A percentile compares a stretch with the other conserved stretches of the same genome.
Evolutionary conservation across 2,797 vertebrate genomes (phyloP).

Genomic region (Amphiprion clarkii): DNA sequence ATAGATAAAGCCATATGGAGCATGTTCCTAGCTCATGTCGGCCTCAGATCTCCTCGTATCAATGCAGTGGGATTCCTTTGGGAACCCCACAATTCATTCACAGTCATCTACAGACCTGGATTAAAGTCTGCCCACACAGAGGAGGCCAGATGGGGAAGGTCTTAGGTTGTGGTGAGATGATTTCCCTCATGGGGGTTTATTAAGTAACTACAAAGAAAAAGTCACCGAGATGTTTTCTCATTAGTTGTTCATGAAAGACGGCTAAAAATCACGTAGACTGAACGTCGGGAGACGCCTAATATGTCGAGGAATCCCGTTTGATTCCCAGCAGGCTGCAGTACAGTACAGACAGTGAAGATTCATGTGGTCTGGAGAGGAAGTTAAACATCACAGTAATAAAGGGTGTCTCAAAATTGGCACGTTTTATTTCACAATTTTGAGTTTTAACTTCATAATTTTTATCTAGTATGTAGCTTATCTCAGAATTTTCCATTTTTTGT

Average conservation of each 20-base stretch:
- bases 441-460: too few relatives aligned
- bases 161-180: neutral
- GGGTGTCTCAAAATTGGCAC: too few relatives aligned
- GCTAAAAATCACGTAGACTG: neutral
- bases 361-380: too few relatives aligned
- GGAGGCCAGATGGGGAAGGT: neutral
- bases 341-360: neutral
- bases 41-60: neutral
- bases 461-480: too few relatives aligned
- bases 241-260: neutral
- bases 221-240: conserved; percentile 2
- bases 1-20: too few relatives aligned
- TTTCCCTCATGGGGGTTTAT: conserved; percentile 32
- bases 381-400: too few relatives aligned
- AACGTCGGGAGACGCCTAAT: neutral
- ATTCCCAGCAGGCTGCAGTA: neutral
- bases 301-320: neutral
- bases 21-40: too few relatives aligned
- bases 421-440: too few relatives aligned
- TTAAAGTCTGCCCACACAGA: conserved; percentile 6
- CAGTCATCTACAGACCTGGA: neutral
- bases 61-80: neutral
- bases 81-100: neutral
- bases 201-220: conserved; percentile 12
- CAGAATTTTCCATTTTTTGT: too few relatives aligned